These are phyloP conservation scores for Chymomyza fuscimana DNA, from an alignment of 2,888 invertebrate species.

Conservation along the genomic window DNA sequence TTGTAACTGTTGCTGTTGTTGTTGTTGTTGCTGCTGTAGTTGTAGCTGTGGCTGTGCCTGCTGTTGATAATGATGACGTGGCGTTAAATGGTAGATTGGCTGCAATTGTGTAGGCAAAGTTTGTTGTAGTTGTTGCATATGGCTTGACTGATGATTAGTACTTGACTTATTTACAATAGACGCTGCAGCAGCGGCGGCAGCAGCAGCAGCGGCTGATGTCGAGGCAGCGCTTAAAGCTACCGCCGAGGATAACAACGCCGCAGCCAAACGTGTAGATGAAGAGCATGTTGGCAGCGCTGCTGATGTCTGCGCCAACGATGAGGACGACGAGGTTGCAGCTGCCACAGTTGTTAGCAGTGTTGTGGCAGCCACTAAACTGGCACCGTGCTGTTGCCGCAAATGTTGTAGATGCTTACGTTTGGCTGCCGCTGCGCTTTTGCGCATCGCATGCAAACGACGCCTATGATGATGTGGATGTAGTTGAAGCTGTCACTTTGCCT, in stretches of 20 bases:
- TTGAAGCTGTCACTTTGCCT: slow-evolving; percentile 79
- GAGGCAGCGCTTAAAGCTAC: slow-evolving; percentile 62
- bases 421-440: slow-evolving; percentile 63
- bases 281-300: slow-evolving; percentile 27
- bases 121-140: slow-evolving; percentile 54
- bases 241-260: slow-evolving; percentile 64
- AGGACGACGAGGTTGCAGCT: slow-evolving; percentile 30
- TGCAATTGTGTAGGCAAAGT: slow-evolving; percentile 26
- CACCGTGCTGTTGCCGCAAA: slow-evolving; percentile 57
- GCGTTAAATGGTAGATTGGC: slow-evolving; percentile 22
- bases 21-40: slow-evolving; percentile 24
- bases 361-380: slow-evolving; percentile 38
- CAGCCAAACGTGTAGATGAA: slow-evolving; percentile 67
- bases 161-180: slow-evolving; percentile 71
- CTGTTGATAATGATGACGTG: slow-evolving; percentile 31
- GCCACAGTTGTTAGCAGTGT: slow-evolving; percentile 51
- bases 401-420: slow-evolving; percentile 64
- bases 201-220: slow-evolving; percentile 46
- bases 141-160: slow-evolving; percentile 64
- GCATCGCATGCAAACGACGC: slow-evolving; percentile 74
- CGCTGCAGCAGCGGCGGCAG: slow-evolving; percentile 34
- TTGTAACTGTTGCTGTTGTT: slow-evolving; percentile 26
- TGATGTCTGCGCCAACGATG: slow-evolving; percentile 28
- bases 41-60: slow-evolving; percentile 28
- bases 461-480: slow-evolving; percentile 73